Percentiles rank a stretch among this genome's conserved stretches.
Conservation (phyloP, 2,797 vertebrate species). For the Zalophus californianus region DNA sequence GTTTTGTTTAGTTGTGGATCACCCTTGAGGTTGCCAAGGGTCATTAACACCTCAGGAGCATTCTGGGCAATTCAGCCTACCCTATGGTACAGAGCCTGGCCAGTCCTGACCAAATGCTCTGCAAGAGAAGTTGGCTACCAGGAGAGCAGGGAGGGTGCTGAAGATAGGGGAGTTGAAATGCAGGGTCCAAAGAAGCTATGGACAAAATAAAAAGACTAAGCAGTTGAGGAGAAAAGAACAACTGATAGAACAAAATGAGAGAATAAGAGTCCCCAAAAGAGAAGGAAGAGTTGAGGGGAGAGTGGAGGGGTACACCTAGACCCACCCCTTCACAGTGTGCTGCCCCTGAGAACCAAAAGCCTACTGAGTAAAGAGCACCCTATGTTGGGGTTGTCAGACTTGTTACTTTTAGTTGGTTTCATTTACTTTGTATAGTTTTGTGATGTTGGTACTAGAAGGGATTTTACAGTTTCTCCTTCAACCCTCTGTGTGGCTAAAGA, state of each 20-base stretch:
- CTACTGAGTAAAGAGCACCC: not conserved
- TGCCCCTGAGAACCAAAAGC: not conserved
- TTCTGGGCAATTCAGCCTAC: not conserved
- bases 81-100: too few species aligned
- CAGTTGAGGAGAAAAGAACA: not conserved
- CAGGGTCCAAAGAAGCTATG: not conserved
- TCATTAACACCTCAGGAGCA: not conserved
- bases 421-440: not conserved
- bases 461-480: conserved; percentile 22
- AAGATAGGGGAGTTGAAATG: not conserved
- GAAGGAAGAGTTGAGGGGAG: not conserved
- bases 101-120: not conserved
- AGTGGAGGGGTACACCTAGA: not conserved
- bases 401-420: not conserved
- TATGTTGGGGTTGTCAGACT: not conserved
- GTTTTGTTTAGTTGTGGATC: not conserved
- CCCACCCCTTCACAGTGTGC: not conserved
- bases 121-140: not conserved
- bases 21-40: not conserved
- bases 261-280: not conserved
- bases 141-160: not conserved
- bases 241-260: not conserved
- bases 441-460: not conserved
- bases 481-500: conserved; percentile 2
- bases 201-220: not conserved